A percentile compares a stretch with the other conserved stretches of the same genome.
phyloP scores from a whole-genome alignment of 2,888 invertebrate species.

The Sphecodes monilicornis region DNA sequence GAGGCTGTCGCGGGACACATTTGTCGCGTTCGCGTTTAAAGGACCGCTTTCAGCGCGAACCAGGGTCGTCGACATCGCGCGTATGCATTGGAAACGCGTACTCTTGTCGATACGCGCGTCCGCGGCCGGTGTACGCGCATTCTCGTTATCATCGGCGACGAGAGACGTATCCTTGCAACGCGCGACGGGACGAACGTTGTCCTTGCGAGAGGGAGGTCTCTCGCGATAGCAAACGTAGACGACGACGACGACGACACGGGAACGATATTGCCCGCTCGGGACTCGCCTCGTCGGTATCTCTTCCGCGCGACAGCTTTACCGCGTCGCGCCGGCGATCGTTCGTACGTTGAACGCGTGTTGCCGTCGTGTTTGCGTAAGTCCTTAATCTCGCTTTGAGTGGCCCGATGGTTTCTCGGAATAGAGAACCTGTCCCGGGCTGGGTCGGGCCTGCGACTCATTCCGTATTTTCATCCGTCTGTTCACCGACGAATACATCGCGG shows the following conservation, averaged over 20 bases:
- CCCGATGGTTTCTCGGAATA: conserved; percentile 36
- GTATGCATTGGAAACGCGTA: background rate
- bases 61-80: background rate
- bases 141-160: conserved; percentile 6
- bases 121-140: background rate
- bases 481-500: no score
- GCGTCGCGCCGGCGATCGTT: conserved; percentile 29
- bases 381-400: conserved; percentile 40
- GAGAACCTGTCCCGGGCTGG: conserved; percentile 23
- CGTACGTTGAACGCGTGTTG: conserved; percentile 23
- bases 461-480: background rate
- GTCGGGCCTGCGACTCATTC: conserved; percentile 6
- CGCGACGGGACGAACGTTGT: conserved; percentile 10
- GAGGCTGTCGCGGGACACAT: background rate
- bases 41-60: background rate
- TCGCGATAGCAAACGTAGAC: conserved; percentile 18
- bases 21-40: conserved; percentile 30
- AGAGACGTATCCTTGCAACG: background rate
- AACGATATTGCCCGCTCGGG: conserved; percentile 16
- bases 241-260: background rate
- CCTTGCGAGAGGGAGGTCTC: background rate
- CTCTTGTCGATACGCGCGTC: background rate
- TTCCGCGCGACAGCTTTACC: conserved; percentile 42
- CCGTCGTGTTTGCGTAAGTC: conserved; percentile 36
- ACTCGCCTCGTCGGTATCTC: conserved; percentile 27